phyloP scores from a whole-genome alignment of 2,113 vertebrate species.

The Centrocercus urophasianus region DNA sequence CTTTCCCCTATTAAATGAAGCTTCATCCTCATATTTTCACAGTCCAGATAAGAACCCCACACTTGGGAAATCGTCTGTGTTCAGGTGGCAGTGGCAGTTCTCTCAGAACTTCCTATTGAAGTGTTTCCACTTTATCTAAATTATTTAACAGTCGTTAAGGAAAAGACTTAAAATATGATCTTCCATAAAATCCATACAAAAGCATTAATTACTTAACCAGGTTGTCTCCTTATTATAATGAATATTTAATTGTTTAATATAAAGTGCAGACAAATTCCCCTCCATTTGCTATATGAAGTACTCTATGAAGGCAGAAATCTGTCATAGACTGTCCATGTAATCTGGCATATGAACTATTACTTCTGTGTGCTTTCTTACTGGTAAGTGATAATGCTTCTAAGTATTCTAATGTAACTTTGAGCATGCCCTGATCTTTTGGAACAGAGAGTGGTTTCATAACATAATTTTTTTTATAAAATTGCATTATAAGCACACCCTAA shows the following conservation, averaged over 20 bases:
- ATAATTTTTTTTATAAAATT: background rate
- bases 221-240: background rate
- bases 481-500: background rate
- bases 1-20: background rate
- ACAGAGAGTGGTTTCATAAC: background rate
- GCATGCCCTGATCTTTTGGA: background rate
- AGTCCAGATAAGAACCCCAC: background rate
- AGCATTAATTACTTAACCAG: slow-evolving; percentile 37
- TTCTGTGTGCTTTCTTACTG: background rate
- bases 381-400: background rate
- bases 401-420: background rate
- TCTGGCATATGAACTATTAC: background rate
- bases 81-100: background rate
- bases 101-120: slow-evolving; percentile 1
- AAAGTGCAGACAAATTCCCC: background rate
- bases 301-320: background rate
- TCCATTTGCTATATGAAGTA: background rate
- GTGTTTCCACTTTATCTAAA: slow-evolving; percentile 8
- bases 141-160: slow-evolving; percentile 26
- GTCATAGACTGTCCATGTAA: background rate
- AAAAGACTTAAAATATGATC: background rate
- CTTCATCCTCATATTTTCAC: background rate
- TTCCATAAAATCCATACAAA: slow-evolving; percentile 5
- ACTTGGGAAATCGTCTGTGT: background rate
- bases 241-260: slow-evolving; percentile 38